phyloP scores from a whole-genome alignment of 2,888 invertebrate genomes.

The Melanostoma mellinum region DNA sequence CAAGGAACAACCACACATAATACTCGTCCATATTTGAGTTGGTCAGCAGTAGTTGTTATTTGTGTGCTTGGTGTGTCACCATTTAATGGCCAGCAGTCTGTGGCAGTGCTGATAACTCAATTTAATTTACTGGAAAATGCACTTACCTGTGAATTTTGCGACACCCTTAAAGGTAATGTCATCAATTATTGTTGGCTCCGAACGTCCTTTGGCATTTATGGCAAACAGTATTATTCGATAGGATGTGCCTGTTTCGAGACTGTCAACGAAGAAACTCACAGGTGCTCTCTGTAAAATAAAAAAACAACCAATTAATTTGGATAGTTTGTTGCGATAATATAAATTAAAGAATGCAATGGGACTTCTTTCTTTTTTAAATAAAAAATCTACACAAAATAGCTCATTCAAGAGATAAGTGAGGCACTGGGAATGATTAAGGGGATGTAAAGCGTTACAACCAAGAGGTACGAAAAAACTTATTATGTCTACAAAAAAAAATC shows the following conservation, averaged over 20 bases:
- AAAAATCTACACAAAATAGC: no score
- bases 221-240: conserved; percentile 93
- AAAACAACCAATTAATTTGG: not conserved
- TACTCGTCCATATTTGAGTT: not conserved
- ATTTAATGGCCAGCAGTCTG: not conserved
- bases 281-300: conserved; percentile 78
- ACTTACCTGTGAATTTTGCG: conserved; percentile 92
- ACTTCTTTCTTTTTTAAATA: no score
- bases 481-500: no score
- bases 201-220: conserved; percentile 93
- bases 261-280: conserved; percentile 81
- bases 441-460: no score
- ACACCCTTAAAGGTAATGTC: conserved; percentile 93
- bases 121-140: conserved; percentile 62
- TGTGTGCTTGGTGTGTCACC: conserved; percentile 4
- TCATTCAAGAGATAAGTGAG: no score
- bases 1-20: conserved; percentile 1
- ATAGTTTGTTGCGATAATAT: not conserved
- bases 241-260: conserved; percentile 88
- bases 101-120: conserved; percentile 47
- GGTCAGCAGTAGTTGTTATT: conserved; percentile 9
- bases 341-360: not conserved
- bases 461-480: no score
- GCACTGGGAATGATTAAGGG: no score
- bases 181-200: conserved; percentile 91